Evolutionary conservation across 37 sponge, comb jelly and placozoan species (phyloP).

Genomic region (Halisarca cf. caerulea): DNA sequence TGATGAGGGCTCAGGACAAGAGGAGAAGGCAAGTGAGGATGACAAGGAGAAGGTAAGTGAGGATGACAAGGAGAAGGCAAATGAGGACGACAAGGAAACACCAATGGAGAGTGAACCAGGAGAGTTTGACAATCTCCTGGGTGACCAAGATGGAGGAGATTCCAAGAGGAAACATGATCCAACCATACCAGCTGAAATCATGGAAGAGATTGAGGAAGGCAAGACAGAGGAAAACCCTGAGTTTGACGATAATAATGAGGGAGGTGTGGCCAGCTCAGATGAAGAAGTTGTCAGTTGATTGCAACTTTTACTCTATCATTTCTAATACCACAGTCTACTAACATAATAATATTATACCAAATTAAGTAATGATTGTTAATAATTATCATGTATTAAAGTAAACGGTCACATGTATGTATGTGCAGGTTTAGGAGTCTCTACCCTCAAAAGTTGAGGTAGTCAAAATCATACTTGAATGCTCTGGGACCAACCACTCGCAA

Average conservation of each 20-base stretch:
- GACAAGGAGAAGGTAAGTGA: not conserved
- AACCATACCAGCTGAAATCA: constrained; percentile 14
- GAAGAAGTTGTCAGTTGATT: constrained; percentile 24
- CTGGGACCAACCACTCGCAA: constrained; percentile 77
- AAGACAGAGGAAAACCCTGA: constrained; percentile 4
- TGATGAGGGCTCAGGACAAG: not conserved
- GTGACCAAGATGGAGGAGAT: not conserved
- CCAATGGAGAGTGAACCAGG: not conserved
- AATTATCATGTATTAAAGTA: too few species aligned
- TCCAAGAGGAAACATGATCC: not conserved
- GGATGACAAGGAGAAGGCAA: not conserved
- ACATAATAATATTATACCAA: too few species aligned
- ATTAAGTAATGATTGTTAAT: too few species aligned
- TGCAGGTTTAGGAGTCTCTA: too few species aligned
- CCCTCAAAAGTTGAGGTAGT: constrained; percentile 24
- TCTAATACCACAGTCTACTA: not conserved
- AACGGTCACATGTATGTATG: too few species aligned
- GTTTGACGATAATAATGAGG: constrained; percentile 3
- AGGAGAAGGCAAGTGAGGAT: not conserved
- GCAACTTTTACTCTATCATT: not conserved
- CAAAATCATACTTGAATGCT: constrained; percentile 59
- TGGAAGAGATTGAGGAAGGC: constrained; percentile 9
- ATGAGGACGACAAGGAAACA: not conserved
- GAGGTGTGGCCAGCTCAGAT: constrained; percentile 29
- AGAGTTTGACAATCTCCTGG: constrained; percentile 16